Base-by-base conservation (phyloP, 2,888 invertebrate genomes). In the Punctoribates punctum region DNA sequence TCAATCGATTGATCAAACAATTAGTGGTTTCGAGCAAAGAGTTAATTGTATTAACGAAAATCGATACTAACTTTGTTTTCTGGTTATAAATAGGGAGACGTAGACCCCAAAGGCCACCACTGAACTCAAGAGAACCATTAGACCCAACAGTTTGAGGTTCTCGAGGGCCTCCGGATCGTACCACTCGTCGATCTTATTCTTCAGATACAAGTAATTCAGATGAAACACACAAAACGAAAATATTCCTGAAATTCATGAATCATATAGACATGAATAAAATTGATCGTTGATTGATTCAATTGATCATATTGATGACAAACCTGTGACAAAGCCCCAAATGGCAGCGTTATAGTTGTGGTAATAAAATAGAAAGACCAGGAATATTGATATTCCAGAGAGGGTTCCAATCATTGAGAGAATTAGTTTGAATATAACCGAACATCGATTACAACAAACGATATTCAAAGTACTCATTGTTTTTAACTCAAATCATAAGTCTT, bases 161-260 rank as follows among this genome's bases (percentile, higher is more conserved):
- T 73, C 73, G 15, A 73, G 73, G 1, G 51, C 23, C 9, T 73
- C 54, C 29, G 73, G 54, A 57, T 48, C 54, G 25, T 73, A 73
- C 73, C 73, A 73, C 23, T 73, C 73, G 13, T 73, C 73, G 20
- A 73, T 57, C 38, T 73, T 73, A 25, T 73, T 54, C 73, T 57
- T 73, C 34, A 73, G 48, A 17, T 57, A 73, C 25, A 73, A 17
- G 27, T 57, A 57, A n/a, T 73, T 73, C 25, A 73, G 73, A 57
- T 73, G 73, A 70, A 70, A 70, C 5, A 70, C 70, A 70, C 70
- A 70, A 25, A 70, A 70, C 23, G 70, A 70, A 29, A 70, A 70
- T 8, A 70, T 46, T 3, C 23, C 70, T 70, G 8, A 70, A 65
- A 65, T 65, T 5, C 15, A 57, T 11, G 9, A 54, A 54, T 17